Evolutionary conservation across 2,113 vertebrate species (phyloP).

Genomic region (Peromyscus leucopus): DNA sequence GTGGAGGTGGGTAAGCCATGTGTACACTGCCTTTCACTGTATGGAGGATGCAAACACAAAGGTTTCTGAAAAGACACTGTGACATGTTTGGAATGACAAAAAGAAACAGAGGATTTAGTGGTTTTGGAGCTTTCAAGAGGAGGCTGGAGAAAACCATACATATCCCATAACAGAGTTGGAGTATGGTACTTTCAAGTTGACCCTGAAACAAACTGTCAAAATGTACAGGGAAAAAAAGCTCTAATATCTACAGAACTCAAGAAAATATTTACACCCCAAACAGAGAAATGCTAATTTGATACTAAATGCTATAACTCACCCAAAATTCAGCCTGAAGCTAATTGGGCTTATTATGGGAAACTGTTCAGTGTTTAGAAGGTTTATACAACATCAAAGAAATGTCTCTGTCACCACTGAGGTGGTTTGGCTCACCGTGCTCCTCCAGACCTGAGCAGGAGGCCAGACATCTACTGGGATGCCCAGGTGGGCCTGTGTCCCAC

Average conservation of each 20-base stretch:
- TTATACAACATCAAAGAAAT: constrained; percentile 34
- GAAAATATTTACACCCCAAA: constrained; percentile 8
- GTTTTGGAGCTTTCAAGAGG: constrained; percentile 64
- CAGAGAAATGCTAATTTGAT: constrained; percentile 52
- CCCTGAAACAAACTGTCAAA: constrained; percentile 12
- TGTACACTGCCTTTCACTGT: background rate
- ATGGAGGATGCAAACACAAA: constrained; percentile 25
- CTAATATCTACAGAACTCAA: background rate
- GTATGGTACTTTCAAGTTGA: constrained; percentile 51
- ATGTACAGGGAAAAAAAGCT: constrained; percentile 43
- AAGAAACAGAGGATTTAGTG: constrained; percentile 36
- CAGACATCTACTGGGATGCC: background rate
- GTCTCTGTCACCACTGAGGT: background rate
- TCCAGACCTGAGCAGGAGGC: constrained; percentile 25
- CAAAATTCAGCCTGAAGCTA: background rate
- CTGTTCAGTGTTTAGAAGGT: background rate
- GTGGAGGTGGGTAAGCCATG: background rate
- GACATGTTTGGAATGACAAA: constrained; percentile 65
- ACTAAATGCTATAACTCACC: background rate
- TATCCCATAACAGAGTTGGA: constrained; percentile 54
- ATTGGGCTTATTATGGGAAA: constrained; percentile 39
- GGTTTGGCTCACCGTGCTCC: background rate
- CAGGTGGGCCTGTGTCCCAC: constrained; percentile 37
- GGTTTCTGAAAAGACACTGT: constrained; percentile 40
- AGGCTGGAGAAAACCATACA: constrained; percentile 61